Evolutionary conservation across 2,888 invertebrate species (phyloP).

Genomic region (Escarpia spicata): DNA sequence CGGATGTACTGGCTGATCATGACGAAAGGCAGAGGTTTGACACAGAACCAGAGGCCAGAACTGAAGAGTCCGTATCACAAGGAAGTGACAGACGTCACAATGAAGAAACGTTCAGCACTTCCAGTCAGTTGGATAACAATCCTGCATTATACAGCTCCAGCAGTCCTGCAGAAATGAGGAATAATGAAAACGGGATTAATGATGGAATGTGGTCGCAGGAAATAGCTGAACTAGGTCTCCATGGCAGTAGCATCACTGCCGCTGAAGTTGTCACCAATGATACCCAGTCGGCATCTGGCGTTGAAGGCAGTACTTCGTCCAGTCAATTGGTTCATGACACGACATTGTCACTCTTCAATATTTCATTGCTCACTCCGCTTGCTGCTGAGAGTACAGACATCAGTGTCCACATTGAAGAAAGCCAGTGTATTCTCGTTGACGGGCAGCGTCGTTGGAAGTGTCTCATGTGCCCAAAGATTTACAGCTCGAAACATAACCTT

Average conservation of each 20-base stretch:
- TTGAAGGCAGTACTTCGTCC: background rate
- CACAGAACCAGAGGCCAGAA: background rate
- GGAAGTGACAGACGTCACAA: background rate
- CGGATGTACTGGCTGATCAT: background rate
- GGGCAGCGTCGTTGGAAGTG: conserved; percentile 63
- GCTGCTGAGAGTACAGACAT: conserved; percentile 45
- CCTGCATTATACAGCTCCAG: conserved; percentile 9
- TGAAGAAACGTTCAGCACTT: background rate
- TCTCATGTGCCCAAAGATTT: conserved; percentile 60
- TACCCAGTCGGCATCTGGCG: background rate
- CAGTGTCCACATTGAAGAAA: conserved; percentile 59
- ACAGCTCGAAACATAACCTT: conserved; percentile 64
- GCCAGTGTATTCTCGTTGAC: conserved; percentile 57
- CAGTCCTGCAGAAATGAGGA: background rate
- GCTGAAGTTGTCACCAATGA: background rate
- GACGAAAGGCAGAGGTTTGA: background rate
- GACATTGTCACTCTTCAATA: background rate
- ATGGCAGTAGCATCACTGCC: background rate
- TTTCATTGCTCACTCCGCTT: background rate
- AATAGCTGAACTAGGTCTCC: background rate
- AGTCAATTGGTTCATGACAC: background rate
- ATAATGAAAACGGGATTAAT: background rate
- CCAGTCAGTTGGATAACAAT: background rate
- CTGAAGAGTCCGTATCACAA: background rate
- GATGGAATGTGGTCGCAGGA: background rate